These are phyloP conservation scores for Alcis repandata DNA, from an alignment of 2,888 invertebrate genomes.

Conservation along the genomic window DNA sequence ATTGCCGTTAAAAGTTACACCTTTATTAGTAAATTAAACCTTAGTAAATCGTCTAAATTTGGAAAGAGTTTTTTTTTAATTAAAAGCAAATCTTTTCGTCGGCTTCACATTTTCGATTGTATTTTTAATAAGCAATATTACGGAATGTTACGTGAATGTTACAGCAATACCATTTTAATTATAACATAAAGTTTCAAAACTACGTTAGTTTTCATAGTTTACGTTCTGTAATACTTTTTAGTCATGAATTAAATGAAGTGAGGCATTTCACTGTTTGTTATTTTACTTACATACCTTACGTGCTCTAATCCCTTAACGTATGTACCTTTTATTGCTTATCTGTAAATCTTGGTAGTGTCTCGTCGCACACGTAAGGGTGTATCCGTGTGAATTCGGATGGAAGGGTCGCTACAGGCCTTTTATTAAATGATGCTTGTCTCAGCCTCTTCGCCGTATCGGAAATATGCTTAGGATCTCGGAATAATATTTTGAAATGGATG, in stretches of 20 bases:
- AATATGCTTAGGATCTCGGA: conserved; percentile 35
- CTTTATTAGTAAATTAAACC: background rate
- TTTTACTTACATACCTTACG: background rate
- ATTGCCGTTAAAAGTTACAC: background rate
- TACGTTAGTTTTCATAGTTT: too few relatives aligned
- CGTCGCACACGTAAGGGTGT: conserved; percentile 55
- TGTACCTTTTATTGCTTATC: conserved; percentile 64
- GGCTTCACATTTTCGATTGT: too few relatives aligned
- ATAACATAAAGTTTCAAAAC: too few relatives aligned
- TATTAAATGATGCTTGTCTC: conserved; percentile 63
- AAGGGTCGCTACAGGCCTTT: conserved; percentile 68
- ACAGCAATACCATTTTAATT: too few relatives aligned
- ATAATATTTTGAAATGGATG: conserved; percentile 29
- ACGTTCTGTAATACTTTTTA: too few relatives aligned
- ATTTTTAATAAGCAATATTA: too few relatives aligned
- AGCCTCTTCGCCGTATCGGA: conserved; percentile 51
- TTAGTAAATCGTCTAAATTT: background rate
- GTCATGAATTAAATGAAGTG: too few relatives aligned
- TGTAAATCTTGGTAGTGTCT: conserved; percentile 58
- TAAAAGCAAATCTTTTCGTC: too few relatives aligned
- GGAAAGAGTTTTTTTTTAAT: background rate
- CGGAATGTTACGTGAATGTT: too few relatives aligned
- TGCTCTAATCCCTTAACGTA: conserved; percentile 12
- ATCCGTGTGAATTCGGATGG: conserved; percentile 64
- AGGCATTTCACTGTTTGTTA: background rate